phyloP scores from a whole-genome alignment of 2,113 vertebrate genomes.

The Ammodytes marinus region DNA sequence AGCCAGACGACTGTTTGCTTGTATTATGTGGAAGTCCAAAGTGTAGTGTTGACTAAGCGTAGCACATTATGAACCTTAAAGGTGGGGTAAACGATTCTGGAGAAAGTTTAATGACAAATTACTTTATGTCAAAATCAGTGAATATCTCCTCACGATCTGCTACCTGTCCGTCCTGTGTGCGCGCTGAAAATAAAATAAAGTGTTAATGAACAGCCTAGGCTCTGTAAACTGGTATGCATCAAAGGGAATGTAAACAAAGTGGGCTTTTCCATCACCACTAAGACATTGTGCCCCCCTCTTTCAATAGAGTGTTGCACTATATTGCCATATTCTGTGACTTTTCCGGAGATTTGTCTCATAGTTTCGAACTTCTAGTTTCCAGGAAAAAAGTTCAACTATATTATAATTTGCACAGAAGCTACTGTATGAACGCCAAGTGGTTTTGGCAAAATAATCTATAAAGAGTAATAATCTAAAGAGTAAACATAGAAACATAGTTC shows the following conservation, averaged over 20 bases:
- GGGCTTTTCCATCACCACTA: no score
- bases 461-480: not conserved
- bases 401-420: not conserved
- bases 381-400: not conserved
- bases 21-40: conserved; percentile 6
- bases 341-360: not conserved
- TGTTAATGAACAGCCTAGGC: no score
- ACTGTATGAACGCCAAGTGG: not conserved
- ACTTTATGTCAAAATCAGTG: no score
- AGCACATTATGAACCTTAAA: not conserved
- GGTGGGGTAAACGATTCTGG: no score
- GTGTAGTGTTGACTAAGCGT: conserved; percentile 17
- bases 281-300: not conserved
- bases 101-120: no score
- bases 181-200: no score
- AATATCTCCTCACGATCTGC: no score
- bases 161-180: no score
- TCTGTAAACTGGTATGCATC: no score
- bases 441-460: not conserved
- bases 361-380: not conserved
- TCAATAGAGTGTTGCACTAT: not conserved
- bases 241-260: no score
- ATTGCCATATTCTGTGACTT: not conserved
- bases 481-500: not conserved
- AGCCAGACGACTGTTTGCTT: not conserved